Evolutionary conservation across 1,140 invertebrate genomes (phyloP), one percentile per base, ranked within the genome.

Genomic region (Orius insidiosus): DNA sequence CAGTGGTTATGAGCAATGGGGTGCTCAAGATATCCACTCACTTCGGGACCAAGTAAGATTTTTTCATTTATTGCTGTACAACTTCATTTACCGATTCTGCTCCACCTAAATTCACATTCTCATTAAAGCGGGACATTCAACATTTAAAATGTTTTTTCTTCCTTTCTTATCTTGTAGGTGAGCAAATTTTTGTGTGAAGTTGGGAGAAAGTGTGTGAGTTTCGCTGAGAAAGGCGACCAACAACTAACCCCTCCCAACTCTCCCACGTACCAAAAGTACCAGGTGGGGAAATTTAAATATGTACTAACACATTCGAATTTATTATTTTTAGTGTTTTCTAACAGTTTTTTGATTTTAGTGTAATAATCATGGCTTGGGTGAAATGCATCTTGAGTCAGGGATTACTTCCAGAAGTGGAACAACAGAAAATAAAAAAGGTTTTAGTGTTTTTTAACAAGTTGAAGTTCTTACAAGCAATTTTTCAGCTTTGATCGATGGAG

Each of bases 131-230:
- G 24, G 24, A 7, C n/a, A n/a, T n/a, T n/a, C n/a, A 36, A 61
- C 69, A 63, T 67, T 69, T n/a, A n/a, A 59, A 63, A 67, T 54
- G 66, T 67, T 58, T 45, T 45, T 4, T n/a, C 6, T 45, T 5
- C 10, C 39, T 10, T 5, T 52, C 60, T 72, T 41, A 56, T 65
- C 11, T 53, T 72, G 3, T 66, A 66, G 53, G 72, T 74, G 57
- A 75, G 72, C 50, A 69, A 70, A 48, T 58, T 58, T 38, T 46
- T 58, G 63, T 72, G 70, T 14, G 61, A 71, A 72, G 73, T 68
- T 66, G 61, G 67, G 53, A 69, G 78, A 59, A 69, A 83, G 62
- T 67, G 70, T 60, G 70, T 75, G 37, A 84, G 71, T 67, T 81
- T 73, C 61, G 77, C 75, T 34, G 67, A 79, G 48, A 62, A 62